Conservation (phyloP, 1,140 invertebrate genomes). For the Aradophagus sp. region DNA sequence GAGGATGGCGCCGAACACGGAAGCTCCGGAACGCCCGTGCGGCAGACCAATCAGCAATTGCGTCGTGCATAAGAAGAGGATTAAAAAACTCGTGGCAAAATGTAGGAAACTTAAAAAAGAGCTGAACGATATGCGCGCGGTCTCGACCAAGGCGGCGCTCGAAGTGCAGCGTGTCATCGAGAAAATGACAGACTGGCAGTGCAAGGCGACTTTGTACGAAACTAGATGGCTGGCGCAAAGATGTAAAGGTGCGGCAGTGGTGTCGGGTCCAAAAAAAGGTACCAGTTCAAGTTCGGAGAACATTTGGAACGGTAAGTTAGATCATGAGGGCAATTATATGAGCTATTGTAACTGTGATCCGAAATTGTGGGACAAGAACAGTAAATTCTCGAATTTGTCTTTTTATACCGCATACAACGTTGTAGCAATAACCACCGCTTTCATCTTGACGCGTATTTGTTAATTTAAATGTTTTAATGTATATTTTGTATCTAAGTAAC, state of each 20-base stretch:
- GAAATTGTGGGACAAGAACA: too few relatives aligned
- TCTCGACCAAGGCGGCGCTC: background rate
- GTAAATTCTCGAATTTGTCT: too few relatives aligned
- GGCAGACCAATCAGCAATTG: too few relatives aligned
- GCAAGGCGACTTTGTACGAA: conserved; percentile 10
- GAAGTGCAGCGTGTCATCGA: conserved; percentile 1
- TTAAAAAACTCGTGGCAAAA: background rate
- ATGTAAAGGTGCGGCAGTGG: conserved; percentile 3
- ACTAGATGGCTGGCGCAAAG: conserved; percentile 15
- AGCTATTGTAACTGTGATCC: too few relatives aligned
- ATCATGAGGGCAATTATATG: background rate
- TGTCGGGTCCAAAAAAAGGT: background rate
- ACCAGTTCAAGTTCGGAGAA: background rate
- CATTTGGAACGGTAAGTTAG: background rate
- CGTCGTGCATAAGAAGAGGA: background rate
- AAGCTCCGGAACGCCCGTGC: too few relatives aligned
- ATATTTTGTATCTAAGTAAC: too few relatives aligned
- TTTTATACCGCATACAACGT: too few relatives aligned
- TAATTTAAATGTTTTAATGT: too few relatives aligned
- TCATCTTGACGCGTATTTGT: too few relatives aligned
- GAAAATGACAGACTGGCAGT: conserved; percentile 14
- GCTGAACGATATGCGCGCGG: background rate
- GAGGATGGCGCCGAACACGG: background rate
- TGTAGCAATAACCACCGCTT: too few relatives aligned
- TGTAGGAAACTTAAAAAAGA: background rate